phyloP scores from a whole-genome alignment of 2,888 invertebrate genomes.

The Beris morrisii region DNA sequence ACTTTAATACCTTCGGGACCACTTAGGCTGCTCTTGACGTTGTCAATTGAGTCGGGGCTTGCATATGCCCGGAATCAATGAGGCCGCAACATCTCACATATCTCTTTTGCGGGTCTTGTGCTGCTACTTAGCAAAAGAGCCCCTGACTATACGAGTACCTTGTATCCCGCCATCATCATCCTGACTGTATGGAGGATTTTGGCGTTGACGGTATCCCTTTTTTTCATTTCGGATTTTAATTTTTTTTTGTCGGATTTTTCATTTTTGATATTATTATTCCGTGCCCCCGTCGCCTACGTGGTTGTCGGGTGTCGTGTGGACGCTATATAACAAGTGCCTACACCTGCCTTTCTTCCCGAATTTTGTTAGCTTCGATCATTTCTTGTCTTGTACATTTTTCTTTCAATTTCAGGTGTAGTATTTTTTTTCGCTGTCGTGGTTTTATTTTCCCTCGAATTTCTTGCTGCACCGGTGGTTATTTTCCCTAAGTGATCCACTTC shows the following conservation, averaged over 20 bases:
- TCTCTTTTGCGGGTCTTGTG: not conserved
- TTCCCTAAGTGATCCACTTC: slow-evolving; percentile 25
- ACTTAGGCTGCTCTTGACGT: slow-evolving; percentile 35
- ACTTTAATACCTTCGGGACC: slow-evolving; percentile 35
- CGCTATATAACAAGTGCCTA: slow-evolving; percentile 25
- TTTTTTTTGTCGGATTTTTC: slow-evolving; percentile 7
- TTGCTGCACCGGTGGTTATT: slow-evolving; percentile 17
- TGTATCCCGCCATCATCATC: no score
- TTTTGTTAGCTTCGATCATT: slow-evolving; percentile 28
- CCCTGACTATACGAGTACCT: no score
- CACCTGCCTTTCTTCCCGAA: slow-evolving; percentile 37
- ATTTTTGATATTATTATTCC: slow-evolving; percentile 27
- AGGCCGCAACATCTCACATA: slow-evolving; percentile 1
- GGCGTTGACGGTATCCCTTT: no score
- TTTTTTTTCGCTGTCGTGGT: slow-evolving; percentile 19
- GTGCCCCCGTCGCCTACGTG: slow-evolving; percentile 22
- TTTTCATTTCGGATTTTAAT: no score
- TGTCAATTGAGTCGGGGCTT: slow-evolving; percentile 30
- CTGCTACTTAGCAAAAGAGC: no score
- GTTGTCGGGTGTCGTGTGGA: slow-evolving; percentile 35
- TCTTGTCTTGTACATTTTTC: slow-evolving; percentile 25
- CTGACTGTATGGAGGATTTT: no score
- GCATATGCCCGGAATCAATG: slow-evolving; percentile 29
- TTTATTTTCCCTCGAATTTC: slow-evolving; percentile 7
- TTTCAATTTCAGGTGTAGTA: not conserved